A percentile compares a stretch with the other conserved stretches of the same genome.
These are phyloP conservation scores for Magallana angulata DNA, from an alignment of 1,140 invertebrate species.

Conservation along the genomic window DNA sequence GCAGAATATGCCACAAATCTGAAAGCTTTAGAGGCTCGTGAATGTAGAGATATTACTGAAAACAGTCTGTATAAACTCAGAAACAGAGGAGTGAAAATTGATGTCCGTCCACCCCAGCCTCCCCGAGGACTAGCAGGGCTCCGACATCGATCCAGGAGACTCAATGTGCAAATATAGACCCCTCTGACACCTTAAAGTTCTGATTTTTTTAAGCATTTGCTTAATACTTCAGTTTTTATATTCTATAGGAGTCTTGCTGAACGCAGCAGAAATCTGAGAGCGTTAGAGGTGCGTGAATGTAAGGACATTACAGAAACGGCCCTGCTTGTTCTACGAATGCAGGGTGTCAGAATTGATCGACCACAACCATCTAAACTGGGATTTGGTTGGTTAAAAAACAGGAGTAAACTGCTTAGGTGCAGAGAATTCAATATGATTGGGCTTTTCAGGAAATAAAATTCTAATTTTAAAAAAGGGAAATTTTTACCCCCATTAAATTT, in stretches of 20 bases:
- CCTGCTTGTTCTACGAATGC: neutral
- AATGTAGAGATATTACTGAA: slow-evolving; percentile 77
- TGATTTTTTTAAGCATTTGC: neutral
- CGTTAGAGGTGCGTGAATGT: neutral
- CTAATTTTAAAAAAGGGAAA: too few relatives aligned
- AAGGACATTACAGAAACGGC: neutral
- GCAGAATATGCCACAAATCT: slow-evolving; percentile 73
- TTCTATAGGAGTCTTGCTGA: neutral
- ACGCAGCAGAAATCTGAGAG: neutral
- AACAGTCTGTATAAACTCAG: slow-evolving; percentile 64
- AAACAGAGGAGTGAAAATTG: slow-evolving; percentile 61
- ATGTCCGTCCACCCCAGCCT: slow-evolving; percentile 61
- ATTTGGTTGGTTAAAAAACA: neutral
- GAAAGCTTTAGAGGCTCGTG: slow-evolving; percentile 69
- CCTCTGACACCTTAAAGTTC: too few relatives aligned
- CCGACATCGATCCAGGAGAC: slow-evolving; percentile 29
- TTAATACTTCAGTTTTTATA: neutral
- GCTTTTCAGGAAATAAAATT: too few relatives aligned
- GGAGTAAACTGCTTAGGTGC: too few relatives aligned
- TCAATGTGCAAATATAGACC: neutral
- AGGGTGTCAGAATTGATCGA: neutral
- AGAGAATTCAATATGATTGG: too few relatives aligned
- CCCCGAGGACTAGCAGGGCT: slow-evolving; percentile 43
- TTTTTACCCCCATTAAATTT: too few relatives aligned
- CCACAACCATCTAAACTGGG: neutral